phyloP scores from a whole-genome alignment of 2,113 vertebrate species.

The Eupsittula cactorum region DNA sequence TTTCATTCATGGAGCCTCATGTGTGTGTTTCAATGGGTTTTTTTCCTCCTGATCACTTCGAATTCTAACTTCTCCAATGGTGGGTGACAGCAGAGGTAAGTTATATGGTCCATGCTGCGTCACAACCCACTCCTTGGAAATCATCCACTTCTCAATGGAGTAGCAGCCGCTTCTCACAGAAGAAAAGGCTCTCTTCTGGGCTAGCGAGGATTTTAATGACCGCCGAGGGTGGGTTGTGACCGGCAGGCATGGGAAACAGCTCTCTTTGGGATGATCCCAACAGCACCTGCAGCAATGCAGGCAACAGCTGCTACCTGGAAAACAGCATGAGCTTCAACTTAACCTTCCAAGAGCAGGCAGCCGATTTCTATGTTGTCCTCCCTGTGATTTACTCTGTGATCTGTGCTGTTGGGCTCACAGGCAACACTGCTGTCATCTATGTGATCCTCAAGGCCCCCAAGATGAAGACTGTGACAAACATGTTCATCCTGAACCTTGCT shows the following conservation, averaged over 20 bases:
- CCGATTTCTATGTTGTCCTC: slow-evolving; percentile 81
- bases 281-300: background rate
- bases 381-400: slow-evolving; percentile 87
- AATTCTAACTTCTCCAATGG: background rate
- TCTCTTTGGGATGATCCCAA: slow-evolving; percentile 13
- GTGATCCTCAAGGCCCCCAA: slow-evolving; percentile 90
- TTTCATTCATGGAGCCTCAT: background rate
- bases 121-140: background rate
- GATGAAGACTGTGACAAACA: slow-evolving; percentile 91
- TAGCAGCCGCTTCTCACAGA: background rate
- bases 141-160: background rate
- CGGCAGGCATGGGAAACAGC: slow-evolving; percentile 61
- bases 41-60: background rate
- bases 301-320: background rate
- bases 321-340: slow-evolving; percentile 21
- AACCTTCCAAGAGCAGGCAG: slow-evolving; percentile 48
- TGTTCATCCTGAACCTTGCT: slow-evolving; percentile 91
- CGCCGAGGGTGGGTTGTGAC: background rate
- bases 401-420: slow-evolving; percentile 85
- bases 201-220: background rate
- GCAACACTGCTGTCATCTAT: slow-evolving; percentile 88
- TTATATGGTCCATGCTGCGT: background rate
- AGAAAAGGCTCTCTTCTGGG: background rate
- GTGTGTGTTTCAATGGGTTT: background rate
- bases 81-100: background rate